Conservation (phyloP, 37 sponge, comb jelly and placozoan species). For the Aplysina aerophoba region DNA sequence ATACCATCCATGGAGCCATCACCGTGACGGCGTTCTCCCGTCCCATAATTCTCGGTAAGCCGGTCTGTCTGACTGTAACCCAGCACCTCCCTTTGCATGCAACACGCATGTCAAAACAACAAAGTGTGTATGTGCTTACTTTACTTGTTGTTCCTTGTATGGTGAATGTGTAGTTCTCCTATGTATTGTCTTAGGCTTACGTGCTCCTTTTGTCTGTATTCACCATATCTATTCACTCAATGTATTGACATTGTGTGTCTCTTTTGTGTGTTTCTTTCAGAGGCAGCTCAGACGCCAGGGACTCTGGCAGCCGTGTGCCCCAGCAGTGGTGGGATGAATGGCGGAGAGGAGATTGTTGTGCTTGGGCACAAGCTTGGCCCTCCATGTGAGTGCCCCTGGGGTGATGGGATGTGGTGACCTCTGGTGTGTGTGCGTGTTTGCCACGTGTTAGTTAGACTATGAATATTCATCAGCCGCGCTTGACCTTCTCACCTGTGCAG, state of each 20-base stretch:
- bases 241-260: too few species aligned
- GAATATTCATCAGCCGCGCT: not conserved
- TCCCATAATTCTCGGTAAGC: constrained; percentile 71
- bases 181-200: too few species aligned
- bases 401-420: too few species aligned
- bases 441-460: not conserved
- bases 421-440: not conserved
- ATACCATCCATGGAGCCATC: constrained; percentile 33
- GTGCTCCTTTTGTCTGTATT: too few species aligned
- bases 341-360: constrained; percentile 65
- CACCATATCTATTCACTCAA: too few species aligned
- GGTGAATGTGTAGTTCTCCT: too few species aligned
- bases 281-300: constrained; percentile 60
- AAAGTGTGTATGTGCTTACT: too few species aligned
- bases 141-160: too few species aligned
- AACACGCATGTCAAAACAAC: too few species aligned
- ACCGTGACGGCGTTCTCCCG: constrained; percentile 20
- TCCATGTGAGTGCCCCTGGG: constrained; percentile 26
- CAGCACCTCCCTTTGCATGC: too few species aligned
- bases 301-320: constrained; percentile 59
- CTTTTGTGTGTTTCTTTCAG: too few species aligned
- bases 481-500: not conserved
- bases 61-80: not conserved
- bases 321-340: constrained; percentile 43
- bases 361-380: constrained; percentile 20